Percentiles rank a stretch among this genome's conserved stretches.
Evolutionary conservation across 2,888 invertebrate species (phyloP).

Genomic region (Eledone cirrhosa): DNA sequence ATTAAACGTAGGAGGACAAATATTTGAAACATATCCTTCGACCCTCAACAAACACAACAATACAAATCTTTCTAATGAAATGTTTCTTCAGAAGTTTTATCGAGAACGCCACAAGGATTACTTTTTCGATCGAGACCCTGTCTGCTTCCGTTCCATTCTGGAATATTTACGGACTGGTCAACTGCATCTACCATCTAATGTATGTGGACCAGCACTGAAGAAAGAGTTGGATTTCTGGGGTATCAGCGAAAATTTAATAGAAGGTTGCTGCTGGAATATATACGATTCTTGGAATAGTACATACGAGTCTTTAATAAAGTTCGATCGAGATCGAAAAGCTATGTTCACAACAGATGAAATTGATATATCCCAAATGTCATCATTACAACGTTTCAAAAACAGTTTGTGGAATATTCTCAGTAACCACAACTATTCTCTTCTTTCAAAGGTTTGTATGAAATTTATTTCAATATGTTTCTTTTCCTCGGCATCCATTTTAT

Average conservation of each 20-base stretch:
- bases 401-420: slow-evolving; percentile 46
- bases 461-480: not conserved
- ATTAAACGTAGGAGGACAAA: slow-evolving; percentile 54
- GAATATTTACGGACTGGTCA: slow-evolving; percentile 51
- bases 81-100: slow-evolving; percentile 41
- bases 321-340: slow-evolving; percentile 36
- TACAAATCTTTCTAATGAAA: slow-evolving; percentile 42
- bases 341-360: slow-evolving; percentile 16
- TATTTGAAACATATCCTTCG: slow-evolving; percentile 52
- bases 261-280: slow-evolving; percentile 53
- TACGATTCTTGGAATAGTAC: slow-evolving; percentile 55
- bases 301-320: slow-evolving; percentile 42
- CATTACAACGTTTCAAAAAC: not conserved
- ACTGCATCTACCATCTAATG: slow-evolving; percentile 40
- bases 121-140: slow-evolving; percentile 55
- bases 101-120: slow-evolving; percentile 41
- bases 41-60: slow-evolving; percentile 45
- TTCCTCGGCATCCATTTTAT: not conserved
- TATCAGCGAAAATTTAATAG: slow-evolving; percentile 44
- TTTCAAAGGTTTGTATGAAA: slow-evolving; percentile 45
- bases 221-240: slow-evolving; percentile 54
- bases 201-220: slow-evolving; percentile 43
- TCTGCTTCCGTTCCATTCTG: slow-evolving; percentile 48
- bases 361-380: not conserved
- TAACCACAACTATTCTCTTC: slow-evolving; percentile 42